A percentile compares a stretch with the other conserved stretches of the same genome.
Conservation (phyloP, 30 jellyfish, hydroid and myxozoan genomes). For the Cassiopea xamachana region DNA sequence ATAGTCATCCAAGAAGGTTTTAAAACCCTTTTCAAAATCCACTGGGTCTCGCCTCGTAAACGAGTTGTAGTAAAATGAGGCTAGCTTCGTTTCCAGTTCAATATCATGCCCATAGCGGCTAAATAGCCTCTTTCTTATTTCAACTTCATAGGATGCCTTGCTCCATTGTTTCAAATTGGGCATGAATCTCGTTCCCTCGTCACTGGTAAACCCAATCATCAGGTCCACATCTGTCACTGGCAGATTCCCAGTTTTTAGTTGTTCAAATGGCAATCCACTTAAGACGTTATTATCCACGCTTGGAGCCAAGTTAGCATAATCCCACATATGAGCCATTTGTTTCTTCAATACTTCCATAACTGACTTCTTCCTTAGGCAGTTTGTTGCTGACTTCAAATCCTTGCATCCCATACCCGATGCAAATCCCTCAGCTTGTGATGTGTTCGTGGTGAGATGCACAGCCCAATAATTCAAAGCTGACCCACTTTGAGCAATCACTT, state of each 20-base stretch:
- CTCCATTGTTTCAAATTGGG: background rate
- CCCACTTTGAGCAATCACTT: slow-evolving; percentile 61
- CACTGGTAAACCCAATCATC: slow-evolving; percentile 52
- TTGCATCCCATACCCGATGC: slow-evolving; percentile 13
- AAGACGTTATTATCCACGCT: slow-evolving; percentile 36
- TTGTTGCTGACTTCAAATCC: background rate
- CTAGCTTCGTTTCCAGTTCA: slow-evolving; percentile 1
- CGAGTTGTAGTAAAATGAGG: slow-evolving; percentile 3
- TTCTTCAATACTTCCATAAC: background rate
- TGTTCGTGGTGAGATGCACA: background rate
- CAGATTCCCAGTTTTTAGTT: background rate
- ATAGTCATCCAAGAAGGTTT: slow-evolving; percentile 12
- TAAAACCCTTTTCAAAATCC: background rate
- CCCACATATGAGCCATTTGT: background rate
- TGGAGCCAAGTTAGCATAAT: background rate
- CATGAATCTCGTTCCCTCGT: slow-evolving; percentile 53
- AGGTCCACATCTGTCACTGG: slow-evolving; percentile 21
- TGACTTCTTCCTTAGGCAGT: slow-evolving; percentile 21
- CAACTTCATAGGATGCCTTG: background rate
- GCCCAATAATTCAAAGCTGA: slow-evolving; percentile 41
- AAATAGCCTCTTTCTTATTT: background rate
- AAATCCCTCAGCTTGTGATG: background rate
- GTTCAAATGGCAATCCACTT: slow-evolving; percentile 7
- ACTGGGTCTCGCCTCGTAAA: background rate
- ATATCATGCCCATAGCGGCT: background rate